Conservation (phyloP, 2,797 vertebrate genomes). For the Fistularia tabacaria region DNA sequence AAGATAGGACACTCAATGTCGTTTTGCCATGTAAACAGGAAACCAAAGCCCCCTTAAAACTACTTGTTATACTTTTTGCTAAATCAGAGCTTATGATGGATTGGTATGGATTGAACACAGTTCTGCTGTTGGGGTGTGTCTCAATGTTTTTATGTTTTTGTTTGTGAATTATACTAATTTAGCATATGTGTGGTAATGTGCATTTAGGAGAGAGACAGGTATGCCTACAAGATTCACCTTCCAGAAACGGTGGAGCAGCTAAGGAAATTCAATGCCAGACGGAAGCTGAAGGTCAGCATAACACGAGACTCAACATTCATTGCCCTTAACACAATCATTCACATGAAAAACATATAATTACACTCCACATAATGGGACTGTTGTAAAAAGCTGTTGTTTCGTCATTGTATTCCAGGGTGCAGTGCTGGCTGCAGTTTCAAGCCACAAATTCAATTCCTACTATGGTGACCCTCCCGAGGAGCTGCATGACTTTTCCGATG, state of each 20-base stretch:
- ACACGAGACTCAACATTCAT: background rate
- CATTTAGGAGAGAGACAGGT: slow-evolving; percentile 95
- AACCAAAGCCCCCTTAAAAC: too few species aligned
- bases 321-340: too few species aligned
- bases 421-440: slow-evolving; percentile 96
- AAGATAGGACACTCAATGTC: too few species aligned
- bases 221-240: slow-evolving; percentile 99
- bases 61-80: too few species aligned
- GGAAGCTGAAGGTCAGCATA: slow-evolving; percentile 91
- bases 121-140: too few species aligned
- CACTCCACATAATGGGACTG: background rate
- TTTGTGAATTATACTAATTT: background rate
- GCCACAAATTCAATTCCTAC: slow-evolving; percentile 99
- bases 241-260: slow-evolving; percentile 98
- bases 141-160: background rate
- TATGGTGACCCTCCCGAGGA: slow-evolving; percentile 98
- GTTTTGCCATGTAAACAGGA: too few species aligned
- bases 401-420: slow-evolving; percentile 80
- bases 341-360: too few species aligned
- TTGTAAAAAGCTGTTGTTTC: background rate
- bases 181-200: background rate
- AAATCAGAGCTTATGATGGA: too few species aligned
- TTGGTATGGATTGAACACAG: too few species aligned
- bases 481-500: slow-evolving; percentile 96
- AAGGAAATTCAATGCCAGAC: slow-evolving; percentile 97